Evolutionary conservation across 2,797 vertebrate genomes (phyloP).

Genomic region (Falco cherrug): DNA sequence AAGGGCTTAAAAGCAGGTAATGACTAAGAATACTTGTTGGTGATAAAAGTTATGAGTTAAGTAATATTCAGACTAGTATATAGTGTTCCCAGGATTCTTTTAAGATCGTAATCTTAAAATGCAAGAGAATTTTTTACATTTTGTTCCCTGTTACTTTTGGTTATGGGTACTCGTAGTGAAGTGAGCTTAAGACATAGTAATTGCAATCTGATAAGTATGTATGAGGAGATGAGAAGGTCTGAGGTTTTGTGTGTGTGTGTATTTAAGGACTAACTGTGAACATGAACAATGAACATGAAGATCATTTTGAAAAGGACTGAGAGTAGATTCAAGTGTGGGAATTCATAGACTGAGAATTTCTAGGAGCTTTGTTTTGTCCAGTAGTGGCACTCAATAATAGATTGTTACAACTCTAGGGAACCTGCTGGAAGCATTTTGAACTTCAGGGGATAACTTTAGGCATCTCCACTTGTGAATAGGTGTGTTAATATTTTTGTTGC

Average conservation of each 20-base stretch:
- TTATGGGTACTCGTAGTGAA: neutral
- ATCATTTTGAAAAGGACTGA: neutral
- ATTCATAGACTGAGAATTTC: neutral
- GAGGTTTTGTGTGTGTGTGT: neutral
- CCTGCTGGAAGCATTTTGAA: neutral
- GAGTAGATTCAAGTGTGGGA: neutral
- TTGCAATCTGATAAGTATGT: neutral
- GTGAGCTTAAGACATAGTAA: neutral
- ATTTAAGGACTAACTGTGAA: neutral
- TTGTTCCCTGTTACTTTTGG: neutral
- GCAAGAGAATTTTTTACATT: neutral
- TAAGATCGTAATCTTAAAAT: neutral
- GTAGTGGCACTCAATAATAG: neutral
- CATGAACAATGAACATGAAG: neutral
- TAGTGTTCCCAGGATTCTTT: neutral
- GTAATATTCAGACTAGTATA: neutral
- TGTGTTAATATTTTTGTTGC: conserved; percentile 12
- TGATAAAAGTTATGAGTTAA: neutral
- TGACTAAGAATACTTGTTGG: neutral
- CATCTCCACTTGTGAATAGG: neutral
- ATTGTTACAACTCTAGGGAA: neutral
- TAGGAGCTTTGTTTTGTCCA: neutral
- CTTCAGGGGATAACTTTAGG: neutral
- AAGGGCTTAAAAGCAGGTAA: neutral
- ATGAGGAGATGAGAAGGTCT: neutral